These are phyloP conservation scores for Sycophaga agraensis DNA, from an alignment of 1,140 invertebrate genomes.

Conservation along the genomic window DNA sequence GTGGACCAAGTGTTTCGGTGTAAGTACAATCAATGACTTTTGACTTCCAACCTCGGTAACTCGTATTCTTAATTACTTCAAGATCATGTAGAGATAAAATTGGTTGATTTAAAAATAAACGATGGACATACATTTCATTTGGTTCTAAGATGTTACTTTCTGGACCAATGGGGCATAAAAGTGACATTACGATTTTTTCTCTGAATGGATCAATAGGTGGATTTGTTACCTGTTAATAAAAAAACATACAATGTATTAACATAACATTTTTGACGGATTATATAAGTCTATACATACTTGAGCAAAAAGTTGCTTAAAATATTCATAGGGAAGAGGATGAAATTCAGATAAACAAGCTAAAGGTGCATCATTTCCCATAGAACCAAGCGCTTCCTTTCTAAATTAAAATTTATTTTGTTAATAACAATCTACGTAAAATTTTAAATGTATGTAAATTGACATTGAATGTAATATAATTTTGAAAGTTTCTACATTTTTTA, in stretches of 20 bases:
- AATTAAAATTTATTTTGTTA: constrained; percentile 29
- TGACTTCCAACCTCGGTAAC: constrained; percentile 88
- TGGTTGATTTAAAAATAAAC: constrained; percentile 91
- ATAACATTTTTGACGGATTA: background rate
- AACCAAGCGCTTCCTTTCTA: constrained; percentile 97
- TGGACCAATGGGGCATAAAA: constrained; percentile 88
- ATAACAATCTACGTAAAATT: no score
- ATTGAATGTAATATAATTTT: no score
- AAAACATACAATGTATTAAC: constrained; percentile 8
- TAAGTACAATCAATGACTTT: constrained; percentile 91
- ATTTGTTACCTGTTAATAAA: constrained; percentile 80
- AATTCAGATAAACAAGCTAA: constrained; percentile 93
- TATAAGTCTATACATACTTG: constrained; percentile 63
- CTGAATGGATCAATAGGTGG: constrained; percentile 99
- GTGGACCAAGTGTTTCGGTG: constrained; percentile 68
- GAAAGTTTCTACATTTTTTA: no score
- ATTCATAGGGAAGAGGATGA: constrained; percentile 93
- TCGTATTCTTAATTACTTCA: constrained; percentile 81
- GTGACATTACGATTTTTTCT: constrained; percentile 98
- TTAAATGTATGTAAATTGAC: no score
- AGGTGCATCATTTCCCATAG: constrained; percentile 99
- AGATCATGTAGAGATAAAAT: constrained; percentile 91
- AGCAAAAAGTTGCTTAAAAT: constrained; percentile 99
- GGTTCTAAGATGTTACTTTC: constrained; percentile 94
- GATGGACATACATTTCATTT: constrained; percentile 83